These are phyloP conservation scores for Rugalucina vietnamica DNA, from an alignment of 2,888 invertebrate species.

Conservation along the genomic window DNA sequence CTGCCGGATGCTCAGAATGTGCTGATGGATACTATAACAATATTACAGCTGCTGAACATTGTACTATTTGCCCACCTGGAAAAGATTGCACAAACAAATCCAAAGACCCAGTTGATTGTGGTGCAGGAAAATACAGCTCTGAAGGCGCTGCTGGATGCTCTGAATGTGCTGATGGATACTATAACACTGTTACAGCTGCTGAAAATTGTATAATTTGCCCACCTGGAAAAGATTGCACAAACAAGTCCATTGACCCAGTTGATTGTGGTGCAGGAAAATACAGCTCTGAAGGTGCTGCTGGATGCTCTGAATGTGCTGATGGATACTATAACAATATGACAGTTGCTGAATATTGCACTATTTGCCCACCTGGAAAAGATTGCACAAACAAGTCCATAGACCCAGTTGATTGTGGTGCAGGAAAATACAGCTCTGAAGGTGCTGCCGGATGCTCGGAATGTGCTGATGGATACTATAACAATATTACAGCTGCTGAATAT, in stretches of 20 bases:
- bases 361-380: constrained; percentile 70
- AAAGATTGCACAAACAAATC: neutral
- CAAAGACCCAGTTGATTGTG: neutral
- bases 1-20: constrained; percentile 32
- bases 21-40: neutral
- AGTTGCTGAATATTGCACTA: constrained; percentile 66
- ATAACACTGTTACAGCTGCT: neutral
- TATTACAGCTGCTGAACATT: neutral
- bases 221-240: neutral
- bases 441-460: constrained; percentile 67
- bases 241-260: neutral
- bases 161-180: constrained; percentile 47
- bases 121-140: constrained; percentile 51
- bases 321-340: constrained; percentile 64
- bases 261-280: constrained; percentile 36
- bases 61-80: neutral
- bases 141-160: constrained; percentile 32
- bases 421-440: constrained; percentile 71
- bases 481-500: too few relatives aligned
- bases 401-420: constrained; percentile 68
- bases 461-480: constrained; percentile 68
- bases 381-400: constrained; percentile 55
- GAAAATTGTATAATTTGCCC: neutral
- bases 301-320: constrained; percentile 33
- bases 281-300: constrained; percentile 24